Evolutionary conservation across 2,113 vertebrate species (phyloP).

Genomic region (Herpetotheres cachinnans): DNA sequence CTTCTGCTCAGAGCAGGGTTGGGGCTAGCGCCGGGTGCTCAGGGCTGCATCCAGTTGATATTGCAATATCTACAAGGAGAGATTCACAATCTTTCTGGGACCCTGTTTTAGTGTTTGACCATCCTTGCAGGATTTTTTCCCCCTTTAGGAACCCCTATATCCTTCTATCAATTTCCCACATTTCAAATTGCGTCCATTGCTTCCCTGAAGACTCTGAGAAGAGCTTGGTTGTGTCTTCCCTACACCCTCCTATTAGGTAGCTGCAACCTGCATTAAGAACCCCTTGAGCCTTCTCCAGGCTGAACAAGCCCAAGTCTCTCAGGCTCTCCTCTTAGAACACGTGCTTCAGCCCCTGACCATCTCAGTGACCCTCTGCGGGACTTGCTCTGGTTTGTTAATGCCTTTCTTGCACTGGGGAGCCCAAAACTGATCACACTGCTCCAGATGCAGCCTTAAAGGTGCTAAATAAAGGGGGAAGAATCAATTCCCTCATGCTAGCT

Average conservation of each 20-base stretch:
- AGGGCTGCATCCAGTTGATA: not conserved
- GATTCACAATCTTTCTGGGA: not conserved
- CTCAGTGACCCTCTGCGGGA: not conserved
- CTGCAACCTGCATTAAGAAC: not conserved
- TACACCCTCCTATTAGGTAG: not conserved
- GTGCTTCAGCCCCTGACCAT: not conserved
- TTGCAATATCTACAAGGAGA: not conserved
- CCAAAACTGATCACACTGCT: not conserved
- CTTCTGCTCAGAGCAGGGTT: not conserved
- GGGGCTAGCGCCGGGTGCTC: not conserved
- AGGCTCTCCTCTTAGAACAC: not conserved
- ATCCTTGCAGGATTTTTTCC: not conserved
- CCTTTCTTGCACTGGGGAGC: not conserved
- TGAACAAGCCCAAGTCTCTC: not conserved
- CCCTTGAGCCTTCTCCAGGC: not conserved
- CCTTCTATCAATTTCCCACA: not conserved
- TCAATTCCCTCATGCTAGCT: not conserved
- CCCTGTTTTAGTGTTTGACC: not conserved
- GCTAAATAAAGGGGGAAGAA: not conserved
- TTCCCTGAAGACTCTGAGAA: not conserved
- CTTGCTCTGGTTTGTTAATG: not conserved
- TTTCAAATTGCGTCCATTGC: not conserved
- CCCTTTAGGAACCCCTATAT: not conserved
- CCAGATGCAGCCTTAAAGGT: not conserved
- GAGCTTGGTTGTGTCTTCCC: not conserved